These are phyloP conservation scores for Nerophis ophidion DNA, from an alignment of 2,113 vertebrate species.

Conservation along the genomic window DNA sequence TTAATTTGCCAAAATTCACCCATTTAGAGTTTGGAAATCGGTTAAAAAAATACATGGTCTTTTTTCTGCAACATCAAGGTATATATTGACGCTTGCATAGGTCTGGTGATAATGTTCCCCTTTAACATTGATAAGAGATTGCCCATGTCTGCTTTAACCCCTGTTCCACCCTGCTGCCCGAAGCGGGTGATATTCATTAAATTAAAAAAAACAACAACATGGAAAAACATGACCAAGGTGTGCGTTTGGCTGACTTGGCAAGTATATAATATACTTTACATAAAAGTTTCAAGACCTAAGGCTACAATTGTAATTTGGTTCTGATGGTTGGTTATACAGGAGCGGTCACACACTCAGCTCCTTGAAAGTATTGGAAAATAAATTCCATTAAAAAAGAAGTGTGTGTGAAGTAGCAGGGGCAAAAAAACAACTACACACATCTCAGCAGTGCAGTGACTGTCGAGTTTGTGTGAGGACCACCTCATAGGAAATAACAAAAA, in stretches of 20 bases:
- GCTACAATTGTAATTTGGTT: neutral
- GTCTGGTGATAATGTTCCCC: no score
- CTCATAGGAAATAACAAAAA: slow-evolving; percentile 16
- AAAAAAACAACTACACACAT: neutral
- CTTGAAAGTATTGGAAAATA: neutral
- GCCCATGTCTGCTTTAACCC: no score
- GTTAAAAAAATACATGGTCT: no score
- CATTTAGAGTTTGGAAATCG: no score
- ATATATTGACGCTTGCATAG: no score
- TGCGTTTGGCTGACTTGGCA: neutral
- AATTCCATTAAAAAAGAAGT: neutral
- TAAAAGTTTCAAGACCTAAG: neutral
- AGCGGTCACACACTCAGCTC: neutral
- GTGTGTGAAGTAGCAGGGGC: neutral
- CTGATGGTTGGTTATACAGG: neutral
- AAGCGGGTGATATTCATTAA: no score
- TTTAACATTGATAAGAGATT: no score
- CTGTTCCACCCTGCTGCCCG: no score
- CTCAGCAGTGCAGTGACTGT: neutral
- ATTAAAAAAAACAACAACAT: no score
- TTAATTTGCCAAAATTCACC: no score
- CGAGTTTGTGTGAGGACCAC: neutral
- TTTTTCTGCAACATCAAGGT: no score
- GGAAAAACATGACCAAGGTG: no score
- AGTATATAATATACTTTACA: neutral